phyloP scores from a whole-genome alignment of 2,888 invertebrate species.

The Protophormia terraenovae region DNA sequence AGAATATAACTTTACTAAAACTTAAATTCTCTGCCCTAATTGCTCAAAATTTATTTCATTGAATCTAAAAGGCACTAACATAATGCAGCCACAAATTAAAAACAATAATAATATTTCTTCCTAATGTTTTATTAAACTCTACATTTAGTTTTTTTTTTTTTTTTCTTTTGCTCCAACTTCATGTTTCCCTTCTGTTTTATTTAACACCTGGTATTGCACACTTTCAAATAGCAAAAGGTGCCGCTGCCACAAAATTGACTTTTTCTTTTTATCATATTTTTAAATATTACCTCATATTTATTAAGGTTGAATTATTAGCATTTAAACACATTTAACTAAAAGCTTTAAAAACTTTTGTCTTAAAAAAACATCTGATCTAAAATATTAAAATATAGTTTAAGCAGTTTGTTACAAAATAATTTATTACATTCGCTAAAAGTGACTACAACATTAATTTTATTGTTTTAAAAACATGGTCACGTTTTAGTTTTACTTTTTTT shows the following conservation, averaged over 20 bases:
- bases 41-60: too few species aligned
- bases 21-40: too few species aligned
- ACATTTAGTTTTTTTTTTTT: too few species aligned
- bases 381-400: neutral
- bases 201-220: neutral
- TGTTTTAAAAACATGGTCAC: conserved; percentile 61
- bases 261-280: conserved; percentile 17
- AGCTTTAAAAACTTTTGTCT: neutral
- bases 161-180: too few species aligned
- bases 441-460: conserved; percentile 59
- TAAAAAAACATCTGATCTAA: neutral
- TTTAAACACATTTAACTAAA: conserved; percentile 16
- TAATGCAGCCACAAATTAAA: too few species aligned
- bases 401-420: conserved; percentile 45
- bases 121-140: too few species aligned
- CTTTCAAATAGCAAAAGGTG: neutral
- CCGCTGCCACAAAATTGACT: neutral
- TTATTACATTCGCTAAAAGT: conserved; percentile 40
- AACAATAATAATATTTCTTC: too few species aligned
- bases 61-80: too few species aligned
- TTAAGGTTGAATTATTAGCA: neutral
- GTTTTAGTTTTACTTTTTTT: conserved; percentile 32
- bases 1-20: too few species aligned
- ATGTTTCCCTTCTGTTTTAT: neutral
- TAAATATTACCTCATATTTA: conserved; percentile 25